A percentile compares a stretch with the other conserved stretches of the same genome.
Evolutionary conservation across 2,797 vertebrate species (phyloP).

Genomic region (Echiichthys vipera): DNA sequence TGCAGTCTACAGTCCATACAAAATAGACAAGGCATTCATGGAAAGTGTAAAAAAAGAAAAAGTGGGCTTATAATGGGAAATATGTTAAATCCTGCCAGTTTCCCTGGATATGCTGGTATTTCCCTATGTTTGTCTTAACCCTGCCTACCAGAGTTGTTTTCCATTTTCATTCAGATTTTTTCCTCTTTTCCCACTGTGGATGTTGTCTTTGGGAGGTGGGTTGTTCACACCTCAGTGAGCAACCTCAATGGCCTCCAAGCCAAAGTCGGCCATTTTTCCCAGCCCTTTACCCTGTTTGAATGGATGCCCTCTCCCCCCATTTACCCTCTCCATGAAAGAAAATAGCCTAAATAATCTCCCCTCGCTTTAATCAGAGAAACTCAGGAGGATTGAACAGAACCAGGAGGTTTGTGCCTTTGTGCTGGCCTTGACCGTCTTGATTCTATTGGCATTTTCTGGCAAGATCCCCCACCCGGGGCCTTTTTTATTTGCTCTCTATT

Average conservation of each 20-base stretch:
- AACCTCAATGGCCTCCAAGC: constrained; percentile 70
- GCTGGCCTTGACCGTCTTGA: constrained; percentile 78
- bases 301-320: constrained; percentile 73
- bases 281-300: constrained; percentile 79
- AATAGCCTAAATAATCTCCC: constrained; percentile 77
- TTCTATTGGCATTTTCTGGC: constrained; percentile 79
- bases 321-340: constrained; percentile 69
- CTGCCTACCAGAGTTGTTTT: constrained; percentile 48
- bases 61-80: not conserved
- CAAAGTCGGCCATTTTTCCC: constrained; percentile 76
- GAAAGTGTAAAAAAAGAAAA: constrained; percentile 10
- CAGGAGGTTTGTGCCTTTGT: constrained; percentile 77
- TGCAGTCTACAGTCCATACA: not conserved
- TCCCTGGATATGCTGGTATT: constrained; percentile 18
- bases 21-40: constrained; percentile 4
- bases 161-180: constrained; percentile 58
- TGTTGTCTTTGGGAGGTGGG: constrained; percentile 75
- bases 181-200: constrained; percentile 52
- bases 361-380: constrained; percentile 78
- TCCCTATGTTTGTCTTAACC: constrained; percentile 53
- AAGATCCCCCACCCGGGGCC: constrained; percentile 72
- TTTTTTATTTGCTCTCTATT: constrained; percentile 88
- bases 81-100: constrained; percentile 24
- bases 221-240: constrained; percentile 81
- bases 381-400: constrained; percentile 69